Conservation (phyloP, 2,797 vertebrate genomes). For the Chelidonichthys spinosus region DNA sequence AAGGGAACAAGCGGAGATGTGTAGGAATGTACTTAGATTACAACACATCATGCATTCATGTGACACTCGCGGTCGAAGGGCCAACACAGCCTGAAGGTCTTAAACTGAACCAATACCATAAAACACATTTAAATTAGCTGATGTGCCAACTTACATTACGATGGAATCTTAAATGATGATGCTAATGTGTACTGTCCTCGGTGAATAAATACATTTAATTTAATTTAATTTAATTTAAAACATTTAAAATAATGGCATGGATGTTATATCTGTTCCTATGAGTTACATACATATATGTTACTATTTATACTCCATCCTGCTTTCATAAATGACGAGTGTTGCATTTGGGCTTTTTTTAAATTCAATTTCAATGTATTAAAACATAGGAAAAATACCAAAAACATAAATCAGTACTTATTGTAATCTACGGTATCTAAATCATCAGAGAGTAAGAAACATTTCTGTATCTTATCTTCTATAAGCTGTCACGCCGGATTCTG, state of each 20-base stretch:
- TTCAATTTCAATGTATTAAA: not conserved
- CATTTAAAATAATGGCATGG: no score
- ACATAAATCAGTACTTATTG: not conserved
- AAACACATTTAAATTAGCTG: not conserved
- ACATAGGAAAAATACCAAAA: not conserved
- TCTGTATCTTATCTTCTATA: not conserved
- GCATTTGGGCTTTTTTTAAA: not conserved
- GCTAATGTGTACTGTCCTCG: no score
- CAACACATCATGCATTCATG: conserved; percentile 3
- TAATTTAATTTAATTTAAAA: no score
- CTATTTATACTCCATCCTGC: not conserved
- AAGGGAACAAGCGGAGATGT: not conserved
- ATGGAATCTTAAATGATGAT: no score
- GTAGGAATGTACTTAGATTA: conserved; percentile 14
- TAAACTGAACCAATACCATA: not conserved
- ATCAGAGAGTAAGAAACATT: not conserved
- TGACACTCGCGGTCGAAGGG: not conserved
- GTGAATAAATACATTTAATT: not conserved
- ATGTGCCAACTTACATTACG: not conserved
- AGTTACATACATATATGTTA: not conserved
- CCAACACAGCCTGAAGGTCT: not conserved
- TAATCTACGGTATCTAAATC: not conserved
- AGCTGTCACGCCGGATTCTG: not conserved
- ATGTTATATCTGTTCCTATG: no score
- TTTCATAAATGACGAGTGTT: not conserved